Evolutionary conservation across 2,113 vertebrate genomes (phyloP), one percentile per base, ranked within the genome.

Genomic region (Zingel zingel): DNA sequence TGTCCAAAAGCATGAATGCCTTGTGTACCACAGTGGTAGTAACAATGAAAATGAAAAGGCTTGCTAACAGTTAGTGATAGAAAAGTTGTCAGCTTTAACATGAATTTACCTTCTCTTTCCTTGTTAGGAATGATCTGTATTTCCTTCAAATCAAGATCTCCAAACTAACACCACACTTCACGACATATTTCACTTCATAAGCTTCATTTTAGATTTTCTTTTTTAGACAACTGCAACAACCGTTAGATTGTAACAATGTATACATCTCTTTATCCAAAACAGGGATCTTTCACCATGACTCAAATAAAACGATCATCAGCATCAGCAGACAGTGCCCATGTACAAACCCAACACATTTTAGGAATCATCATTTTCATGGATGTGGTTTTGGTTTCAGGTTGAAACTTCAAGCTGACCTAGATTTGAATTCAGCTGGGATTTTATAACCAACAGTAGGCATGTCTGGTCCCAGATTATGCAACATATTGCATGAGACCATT

Each of bases 361-460:
- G 36, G 19, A 66, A 23, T 58, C 43, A 74, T 51, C n/a, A 19
- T 15, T 80, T 10, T 68, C 15, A 74, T 64, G 50, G 27, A 16
- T 79, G n/a, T 27, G 18, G 39, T 30, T 72, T 45, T 67, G 13
- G 23, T 43, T 66, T 71, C 72, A 71, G 57, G 15, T 69, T 45
- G 48, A 33, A 70, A 63, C 51, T 10, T 58, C 19, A 25, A n/a
- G 19, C 11, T 79, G 48, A 63, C 30, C 48, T 50, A 50, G 6
- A 74, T 77, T 33, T 76, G 36, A 0, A 62, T 33, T 18, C 36
- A 65, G 23, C 53, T 45, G 23, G 3, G 10, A 11, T 70, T 61
- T 61, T 43, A 53, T 23, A 57, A 19, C 23, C 30, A 58, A 23
- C 64, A 74, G 16, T 1, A 16, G 11, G 23, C 53, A 9, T 47